Evolutionary conservation across 2,113 vertebrate genomes (phyloP), one percentile per base, ranked within the genome.

Genomic region (Myodes glareolus): DNA sequence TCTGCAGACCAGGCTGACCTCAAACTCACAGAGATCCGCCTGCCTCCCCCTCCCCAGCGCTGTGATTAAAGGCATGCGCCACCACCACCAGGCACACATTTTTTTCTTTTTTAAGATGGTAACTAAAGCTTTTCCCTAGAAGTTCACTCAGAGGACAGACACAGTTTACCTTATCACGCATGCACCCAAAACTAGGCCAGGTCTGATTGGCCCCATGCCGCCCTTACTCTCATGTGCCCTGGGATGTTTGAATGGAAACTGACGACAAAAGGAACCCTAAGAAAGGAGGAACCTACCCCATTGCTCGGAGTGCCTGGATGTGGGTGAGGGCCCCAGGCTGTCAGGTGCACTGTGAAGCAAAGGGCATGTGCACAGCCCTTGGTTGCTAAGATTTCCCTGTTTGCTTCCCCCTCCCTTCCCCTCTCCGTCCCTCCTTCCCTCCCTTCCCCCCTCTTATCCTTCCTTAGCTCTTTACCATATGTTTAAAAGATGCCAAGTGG

Each of bases 321-420:
- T 12, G 1, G 11, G 11, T 7, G 5, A 76, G 75, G 75, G 42
- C 47, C 12, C 25, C 68, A 21, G 39, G 72, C 65, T 31, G 65
- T 27, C 65, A 67, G 65, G 65, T 7, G 63, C 63, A 9, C 9
- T 68, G 67, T 33, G 29, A 68, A 33, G 67, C 33, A 31, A 36
- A 17, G 13, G 68, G 33, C 14, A 1, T 4, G 68, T 16, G 12
- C 68, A 36, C 5, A 70, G 61, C 68, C 68, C n/a, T 7, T 36
- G 36, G 17, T 17, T n/a, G 70, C n/a, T 39, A 39, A 39, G n/a
- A 17, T 75, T 72, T 36, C 23, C 68, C 65, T 42, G 45, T 6
- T 47, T 27, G 7, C 6, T 31, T 10, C 3, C 14, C 14, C 0
- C 12, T 17, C 21, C 2, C 4, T 9, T 3, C 9, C 27, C 7